These are phyloP conservation scores for Lasius fuliginosus DNA, from an alignment of 2,888 invertebrate genomes.

Conservation along the genomic window DNA sequence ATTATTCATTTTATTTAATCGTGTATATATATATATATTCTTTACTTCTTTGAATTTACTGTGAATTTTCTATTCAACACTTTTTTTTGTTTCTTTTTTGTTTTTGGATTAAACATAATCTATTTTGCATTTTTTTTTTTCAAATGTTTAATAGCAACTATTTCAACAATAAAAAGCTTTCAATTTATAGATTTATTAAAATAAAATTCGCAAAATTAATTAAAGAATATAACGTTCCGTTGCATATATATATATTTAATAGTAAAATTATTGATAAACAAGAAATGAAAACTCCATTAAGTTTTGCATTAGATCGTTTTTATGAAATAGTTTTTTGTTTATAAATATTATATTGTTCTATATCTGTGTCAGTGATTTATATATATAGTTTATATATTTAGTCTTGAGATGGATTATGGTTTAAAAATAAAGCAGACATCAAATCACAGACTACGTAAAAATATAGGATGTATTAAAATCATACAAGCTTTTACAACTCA, in stretches of 20 bases:
- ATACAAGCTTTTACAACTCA: constrained; percentile 78
- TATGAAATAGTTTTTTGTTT: neutral
- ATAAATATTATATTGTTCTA: neutral
- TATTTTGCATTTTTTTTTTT: neutral
- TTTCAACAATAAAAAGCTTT: neutral
- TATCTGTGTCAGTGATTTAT: neutral
- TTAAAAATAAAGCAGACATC: constrained; percentile 13
- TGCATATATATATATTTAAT: too few relatives aligned
- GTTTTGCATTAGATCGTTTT: neutral
- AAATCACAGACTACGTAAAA: neutral
- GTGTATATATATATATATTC: too few relatives aligned
- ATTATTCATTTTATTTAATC: neutral
- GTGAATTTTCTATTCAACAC: neutral
- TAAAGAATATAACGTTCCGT: neutral
- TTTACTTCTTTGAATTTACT: neutral
- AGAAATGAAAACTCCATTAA: neutral
- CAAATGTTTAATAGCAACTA: neutral
- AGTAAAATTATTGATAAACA: neutral
- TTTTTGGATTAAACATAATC: neutral
- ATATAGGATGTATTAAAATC: neutral
- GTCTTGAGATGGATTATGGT: neutral
- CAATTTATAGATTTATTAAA: neutral
- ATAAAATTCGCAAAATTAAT: neutral
- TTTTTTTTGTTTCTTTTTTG: neutral
- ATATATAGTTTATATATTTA: neutral